A percentile compares a stretch with the other conserved stretches of the same genome.
Conservation (phyloP, 2,113 vertebrate species). For the Eulemur macaco region DNA sequence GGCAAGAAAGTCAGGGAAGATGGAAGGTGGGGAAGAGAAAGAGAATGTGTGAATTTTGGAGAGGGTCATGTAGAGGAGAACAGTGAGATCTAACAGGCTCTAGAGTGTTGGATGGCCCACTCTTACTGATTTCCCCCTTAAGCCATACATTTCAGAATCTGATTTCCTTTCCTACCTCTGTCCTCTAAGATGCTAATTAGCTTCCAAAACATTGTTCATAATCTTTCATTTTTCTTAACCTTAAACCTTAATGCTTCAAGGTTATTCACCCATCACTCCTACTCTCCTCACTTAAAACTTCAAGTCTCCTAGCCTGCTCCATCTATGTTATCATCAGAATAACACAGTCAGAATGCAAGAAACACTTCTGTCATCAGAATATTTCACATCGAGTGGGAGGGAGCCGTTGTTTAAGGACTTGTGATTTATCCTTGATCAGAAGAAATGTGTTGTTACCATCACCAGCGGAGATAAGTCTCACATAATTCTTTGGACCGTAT, state of each 20-base stretch:
- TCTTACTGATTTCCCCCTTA: background rate
- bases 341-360: background rate
- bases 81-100: background rate
- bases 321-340: background rate
- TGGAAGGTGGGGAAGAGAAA: background rate
- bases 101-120: background rate
- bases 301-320: background rate
- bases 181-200: background rate
- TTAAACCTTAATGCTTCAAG: background rate
- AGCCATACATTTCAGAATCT: background rate
- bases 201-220: conserved; percentile 24
- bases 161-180: background rate
- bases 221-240: conserved; percentile 4
- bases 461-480: background rate
- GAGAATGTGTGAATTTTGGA: background rate
- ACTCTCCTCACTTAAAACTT: conserved; percentile 10
- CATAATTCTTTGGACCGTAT: background rate
- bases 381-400: background rate
- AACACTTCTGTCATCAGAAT: background rate
- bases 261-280: background rate
- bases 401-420: background rate
- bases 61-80: background rate
- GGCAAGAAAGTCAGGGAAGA: background rate
- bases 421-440: conserved; percentile 1
- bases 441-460: background rate